These are phyloP conservation scores for Otus sunia DNA, from an alignment of 2,113 vertebrate species.

Conservation along the genomic window DNA sequence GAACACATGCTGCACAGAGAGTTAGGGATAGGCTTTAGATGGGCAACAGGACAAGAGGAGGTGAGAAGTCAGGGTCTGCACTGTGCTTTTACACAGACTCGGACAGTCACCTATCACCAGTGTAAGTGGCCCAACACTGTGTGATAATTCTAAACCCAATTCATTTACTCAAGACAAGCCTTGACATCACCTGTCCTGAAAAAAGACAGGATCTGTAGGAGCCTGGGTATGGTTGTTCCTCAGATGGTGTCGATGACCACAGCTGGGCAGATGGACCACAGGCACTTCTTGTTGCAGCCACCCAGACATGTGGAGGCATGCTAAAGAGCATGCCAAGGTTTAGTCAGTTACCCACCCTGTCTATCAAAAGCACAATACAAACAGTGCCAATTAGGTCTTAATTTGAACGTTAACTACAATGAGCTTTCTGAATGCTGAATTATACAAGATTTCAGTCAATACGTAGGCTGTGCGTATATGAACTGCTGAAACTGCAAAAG, in stretches of 20 bases:
- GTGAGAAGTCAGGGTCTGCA: background rate
- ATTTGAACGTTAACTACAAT: background rate
- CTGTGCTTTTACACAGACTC: background rate
- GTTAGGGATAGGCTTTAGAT: background rate
- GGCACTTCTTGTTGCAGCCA: background rate
- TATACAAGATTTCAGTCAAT: background rate
- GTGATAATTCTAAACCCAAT: background rate
- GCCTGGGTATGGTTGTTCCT: background rate
- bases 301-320: fast-evolving
- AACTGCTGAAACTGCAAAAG: background rate
- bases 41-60: background rate
- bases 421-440: background rate
- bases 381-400: background rate
- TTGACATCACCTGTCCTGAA: background rate
- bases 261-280: fast-evolving
- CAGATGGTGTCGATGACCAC: background rate
- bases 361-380: background rate
- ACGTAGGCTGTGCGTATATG: background rate
- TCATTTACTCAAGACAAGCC: background rate
- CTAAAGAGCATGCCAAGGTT: background rate
- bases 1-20: background rate
- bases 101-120: fast-evolving
- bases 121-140: background rate
- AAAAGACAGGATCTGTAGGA: background rate
- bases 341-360: fast-evolving